Evolutionary conservation across 1,140 invertebrate species (phyloP), one percentile per base, ranked within the genome.

Genomic region (Tetranychus cinnabarinus): DNA sequence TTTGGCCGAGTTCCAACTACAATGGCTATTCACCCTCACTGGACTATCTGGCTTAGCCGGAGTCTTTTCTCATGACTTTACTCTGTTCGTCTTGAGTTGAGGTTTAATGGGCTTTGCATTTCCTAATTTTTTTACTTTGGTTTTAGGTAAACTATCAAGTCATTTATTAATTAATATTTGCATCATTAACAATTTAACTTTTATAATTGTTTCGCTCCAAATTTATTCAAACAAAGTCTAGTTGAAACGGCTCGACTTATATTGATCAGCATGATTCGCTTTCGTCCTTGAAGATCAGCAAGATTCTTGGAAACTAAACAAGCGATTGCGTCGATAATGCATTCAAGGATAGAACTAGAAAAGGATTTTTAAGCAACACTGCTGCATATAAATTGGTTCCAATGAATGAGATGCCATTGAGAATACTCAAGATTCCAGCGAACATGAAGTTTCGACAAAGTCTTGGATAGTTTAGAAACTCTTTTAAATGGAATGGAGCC

Each of bases 211-310:
- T 23, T 15, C 23, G 82, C 85, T 1, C 84, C 83, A 0, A 86
- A 80, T 66, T 86, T 88, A 39, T 85, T 85, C 75, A 84, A 82
- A 46, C 87, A 86, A 65, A 88, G 85, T 59, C 88, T 85, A 1
- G 86, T 72, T 15, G 84, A 81, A 0, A 88, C 78, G 0, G 84
- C 85, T 71, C 88, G 85, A 0, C 10, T 50, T 33, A 35, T 31
- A 50, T 39, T 57, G 31, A 61, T 37, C 13, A 56, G 13, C 34
- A 60, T 52, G 13, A 35, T 52, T 37, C 23, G 55, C 56, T 46
- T 57, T 37, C 62, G 34, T 15, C 62, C 62, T 33, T 56, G 58
- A 13, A 8, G 56, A 52, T 58, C 45, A n/a, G 62, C 59, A 13
- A 63, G 34, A n/a, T 37, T 35, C 33, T 61, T 45, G 4, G 52